Evolutionary conservation across 2,888 invertebrate genomes (phyloP), one percentile per base, ranked within the genome.

Genomic region (Tetragonula carbonaria): DNA sequence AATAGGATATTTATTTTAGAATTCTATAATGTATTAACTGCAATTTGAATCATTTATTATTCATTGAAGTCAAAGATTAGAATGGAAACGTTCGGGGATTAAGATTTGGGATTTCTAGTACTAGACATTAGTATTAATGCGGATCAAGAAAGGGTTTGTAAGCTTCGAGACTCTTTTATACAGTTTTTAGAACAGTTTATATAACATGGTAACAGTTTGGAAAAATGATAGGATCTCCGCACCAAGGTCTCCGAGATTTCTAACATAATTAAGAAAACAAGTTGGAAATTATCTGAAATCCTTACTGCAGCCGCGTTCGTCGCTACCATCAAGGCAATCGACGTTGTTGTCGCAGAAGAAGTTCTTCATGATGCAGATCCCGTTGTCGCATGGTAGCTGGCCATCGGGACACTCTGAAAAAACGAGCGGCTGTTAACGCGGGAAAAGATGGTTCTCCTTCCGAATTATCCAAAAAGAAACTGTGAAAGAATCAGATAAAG

Each of bases 251-350:
- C 14, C 5, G 57, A n/a, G n/a, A 13, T n/a, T 4, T n/a, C 1
- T 59, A 51, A 16, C 28, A 4, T 18, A 0, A 28, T 28, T 28
- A 28, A 28, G 2, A 14, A 5, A 18, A 53, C 4, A 55, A 14
- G n/a, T 13, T 28, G 14, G 38, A 68, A 71, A 71, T n/a, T n/a
- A 8, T 71, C 33, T 55, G 14, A 55, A 55, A 78, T 87, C 80
- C 94, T 93, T 94, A 96, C 96, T 94, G 94, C 97, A 97, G 86
- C 95, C 92, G 38, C 89, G 90, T 94, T 97, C 97, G 89, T 97
- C 97, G 91, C 96, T 96, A 59, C 95, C 95, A 80, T 95, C 95
- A 18, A 92, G 93, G 90, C 97, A 97, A 90, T 97, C 96, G n/a
- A 89, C 77, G 18, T 95, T 94, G 5, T 95, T 93, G 93, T 97